These are phyloP conservation scores for Pseudomugil gertrudae DNA, from an alignment of 2,797 vertebrate genomes.

Conservation along the genomic window DNA sequence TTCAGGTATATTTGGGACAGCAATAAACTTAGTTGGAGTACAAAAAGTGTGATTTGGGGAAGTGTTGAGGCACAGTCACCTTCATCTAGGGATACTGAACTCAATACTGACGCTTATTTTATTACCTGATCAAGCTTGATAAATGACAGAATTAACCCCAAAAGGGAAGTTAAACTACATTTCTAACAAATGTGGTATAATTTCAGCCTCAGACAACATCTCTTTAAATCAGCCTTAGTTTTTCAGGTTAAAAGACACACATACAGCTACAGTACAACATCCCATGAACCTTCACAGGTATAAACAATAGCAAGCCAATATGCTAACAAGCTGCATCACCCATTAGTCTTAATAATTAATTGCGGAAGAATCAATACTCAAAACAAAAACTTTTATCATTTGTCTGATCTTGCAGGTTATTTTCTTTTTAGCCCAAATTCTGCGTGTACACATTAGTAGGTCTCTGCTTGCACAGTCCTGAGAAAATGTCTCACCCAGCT, in stretches of 20 bases:
- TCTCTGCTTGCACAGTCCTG: not conserved
- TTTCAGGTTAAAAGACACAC: not conserved
- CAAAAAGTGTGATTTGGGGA: not conserved
- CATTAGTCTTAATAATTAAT: not conserved
- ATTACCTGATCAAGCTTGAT: not conserved
- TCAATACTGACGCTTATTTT: not conserved
- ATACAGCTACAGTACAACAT: constrained; percentile 2
- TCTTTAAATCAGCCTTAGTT: not conserved
- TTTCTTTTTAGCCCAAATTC: not conserved
- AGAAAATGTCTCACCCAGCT: constrained; percentile 4
- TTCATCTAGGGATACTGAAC: not conserved
- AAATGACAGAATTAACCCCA: not conserved
- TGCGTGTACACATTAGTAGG: not conserved
- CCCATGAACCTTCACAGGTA: not conserved
- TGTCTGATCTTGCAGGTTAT: not conserved
- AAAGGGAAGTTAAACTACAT: not conserved
- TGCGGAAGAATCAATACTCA: not conserved
- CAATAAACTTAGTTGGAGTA: not conserved
- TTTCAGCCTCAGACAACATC: not conserved
- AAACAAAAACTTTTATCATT: not conserved
- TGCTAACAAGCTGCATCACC: not conserved
- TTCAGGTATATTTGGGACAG: too few species aligned
- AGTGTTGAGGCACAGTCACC: not conserved
- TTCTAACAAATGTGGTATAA: not conserved
- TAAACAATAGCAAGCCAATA: not conserved